Conservation (phyloP, 2,113 vertebrate genomes). For the Cariama cristata region DNA sequence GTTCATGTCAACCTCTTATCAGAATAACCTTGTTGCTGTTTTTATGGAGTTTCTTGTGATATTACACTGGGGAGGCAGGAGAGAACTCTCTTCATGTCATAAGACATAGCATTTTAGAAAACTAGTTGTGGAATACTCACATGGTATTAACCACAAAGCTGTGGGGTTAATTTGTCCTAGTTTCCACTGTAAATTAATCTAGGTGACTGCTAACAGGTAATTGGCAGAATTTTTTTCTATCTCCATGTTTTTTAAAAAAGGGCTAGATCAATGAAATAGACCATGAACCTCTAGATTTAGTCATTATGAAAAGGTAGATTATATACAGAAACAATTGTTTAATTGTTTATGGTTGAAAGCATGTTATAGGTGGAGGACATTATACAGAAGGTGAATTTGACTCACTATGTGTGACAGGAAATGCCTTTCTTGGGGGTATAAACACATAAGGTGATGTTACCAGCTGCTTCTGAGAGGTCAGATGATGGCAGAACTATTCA, state of each 20-base stretch:
- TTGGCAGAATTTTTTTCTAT: background rate
- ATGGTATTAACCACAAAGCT: rapidly evolving
- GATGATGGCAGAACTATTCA: background rate
- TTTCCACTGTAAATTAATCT: background rate
- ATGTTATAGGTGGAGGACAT: background rate
- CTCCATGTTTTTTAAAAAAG: background rate
- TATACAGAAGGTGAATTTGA: background rate
- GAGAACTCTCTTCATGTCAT: background rate
- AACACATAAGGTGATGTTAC: background rate
- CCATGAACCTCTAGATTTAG: background rate
- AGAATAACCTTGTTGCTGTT: background rate
- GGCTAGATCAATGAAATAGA: background rate
- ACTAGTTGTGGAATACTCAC: background rate
- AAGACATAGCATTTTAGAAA: background rate
- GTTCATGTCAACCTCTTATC: background rate
- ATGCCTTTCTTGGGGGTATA: background rate
- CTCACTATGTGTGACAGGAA: background rate
- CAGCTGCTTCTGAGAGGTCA: background rate
- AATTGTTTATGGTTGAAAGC: background rate
- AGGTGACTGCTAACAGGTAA: background rate
- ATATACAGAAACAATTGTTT: background rate
- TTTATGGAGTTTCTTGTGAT: background rate
- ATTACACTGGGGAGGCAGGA: background rate
- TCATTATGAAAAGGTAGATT: background rate
- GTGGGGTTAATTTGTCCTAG: background rate